Conservation (phyloP, 1,140 invertebrate genomes). For the Drosophila lini region DNA sequence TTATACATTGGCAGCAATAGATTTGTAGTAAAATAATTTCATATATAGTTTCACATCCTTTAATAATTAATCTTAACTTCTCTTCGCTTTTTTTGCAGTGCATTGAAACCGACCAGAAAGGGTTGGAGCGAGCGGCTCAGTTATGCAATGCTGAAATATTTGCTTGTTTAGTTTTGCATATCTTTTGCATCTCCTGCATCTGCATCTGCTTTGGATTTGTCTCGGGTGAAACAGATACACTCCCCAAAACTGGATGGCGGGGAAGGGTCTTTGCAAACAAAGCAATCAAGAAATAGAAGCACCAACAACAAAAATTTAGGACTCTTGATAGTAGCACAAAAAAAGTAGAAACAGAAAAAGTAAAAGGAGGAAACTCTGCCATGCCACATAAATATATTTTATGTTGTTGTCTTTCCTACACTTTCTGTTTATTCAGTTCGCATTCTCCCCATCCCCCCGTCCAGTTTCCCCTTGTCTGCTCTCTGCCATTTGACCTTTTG, state of each 20-base stretch:
- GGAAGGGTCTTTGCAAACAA: constrained; percentile 30
- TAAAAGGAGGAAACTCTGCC: constrained; percentile 44
- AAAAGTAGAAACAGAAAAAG: neutral
- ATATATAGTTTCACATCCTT: neutral
- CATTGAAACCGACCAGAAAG: neutral
- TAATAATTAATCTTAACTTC: neutral
- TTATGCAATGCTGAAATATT: constrained; percentile 81
- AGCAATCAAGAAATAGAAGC: constrained; percentile 45
- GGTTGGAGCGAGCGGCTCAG: constrained; percentile 47
- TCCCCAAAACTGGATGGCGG: neutral
- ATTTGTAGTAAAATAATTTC: neutral
- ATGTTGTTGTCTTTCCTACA: constrained; percentile 69
- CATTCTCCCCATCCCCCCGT: neutral
- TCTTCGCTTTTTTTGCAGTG: neutral
- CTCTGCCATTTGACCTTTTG: constrained; percentile 72
- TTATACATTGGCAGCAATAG: neutral
- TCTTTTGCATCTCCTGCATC: constrained; percentile 68
- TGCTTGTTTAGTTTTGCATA: constrained; percentile 81
- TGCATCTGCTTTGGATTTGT: constrained; percentile 66
- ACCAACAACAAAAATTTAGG: constrained; percentile 33
- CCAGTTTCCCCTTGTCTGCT: constrained; percentile 18
- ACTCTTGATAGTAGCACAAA: constrained; percentile 63
- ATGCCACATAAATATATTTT: constrained; percentile 78
- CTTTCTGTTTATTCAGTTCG: constrained; percentile 54
- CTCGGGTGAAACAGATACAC: constrained; percentile 23